A percentile compares a stretch with the other conserved stretches of the same genome.
phyloP scores from a whole-genome alignment of 2,888 invertebrate species.

The Cyrtodaria siliqua region DNA sequence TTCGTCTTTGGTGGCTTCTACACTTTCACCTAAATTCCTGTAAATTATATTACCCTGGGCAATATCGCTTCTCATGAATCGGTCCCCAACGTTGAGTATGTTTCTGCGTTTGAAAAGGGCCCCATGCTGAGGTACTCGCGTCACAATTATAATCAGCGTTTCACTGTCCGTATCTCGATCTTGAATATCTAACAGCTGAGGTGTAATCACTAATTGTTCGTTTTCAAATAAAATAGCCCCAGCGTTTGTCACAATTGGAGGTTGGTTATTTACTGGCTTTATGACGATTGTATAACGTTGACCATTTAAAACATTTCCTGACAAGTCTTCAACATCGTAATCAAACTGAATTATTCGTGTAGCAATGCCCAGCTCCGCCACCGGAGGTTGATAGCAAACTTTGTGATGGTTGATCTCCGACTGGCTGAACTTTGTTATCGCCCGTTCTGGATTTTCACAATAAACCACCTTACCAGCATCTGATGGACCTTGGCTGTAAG shows the following conservation, averaged over 20 bases:
- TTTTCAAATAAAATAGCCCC: conserved; percentile 81
- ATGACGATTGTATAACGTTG: conserved; percentile 83
- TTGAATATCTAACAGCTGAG: conserved; percentile 78
- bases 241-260: conserved; percentile 82
- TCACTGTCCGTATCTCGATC: conserved; percentile 83
- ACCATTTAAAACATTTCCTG: conserved; percentile 81
- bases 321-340: conserved; percentile 83
- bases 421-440: conserved; percentile 81
- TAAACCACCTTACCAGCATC: conserved; percentile 81
- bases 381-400: conserved; percentile 84
- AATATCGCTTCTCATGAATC: conserved; percentile 81
- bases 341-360: conserved; percentile 83
- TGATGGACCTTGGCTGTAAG: conserved; percentile 77
- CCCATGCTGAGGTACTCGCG: conserved; percentile 80
- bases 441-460: conserved; percentile 76
- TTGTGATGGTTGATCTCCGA: conserved; percentile 85
- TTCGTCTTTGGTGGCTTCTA: conserved; percentile 78
- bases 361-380: conserved; percentile 82
- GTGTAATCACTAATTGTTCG: conserved; percentile 76
- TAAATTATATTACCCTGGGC: conserved; percentile 78
- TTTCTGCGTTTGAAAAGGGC: conserved; percentile 72
- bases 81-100: conserved; percentile 74
- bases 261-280: conserved; percentile 84
- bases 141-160: conserved; percentile 76
- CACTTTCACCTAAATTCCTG: conserved; percentile 75